phyloP scores from a whole-genome alignment of 2,113 vertebrate species.

The Noturus placidus region DNA sequence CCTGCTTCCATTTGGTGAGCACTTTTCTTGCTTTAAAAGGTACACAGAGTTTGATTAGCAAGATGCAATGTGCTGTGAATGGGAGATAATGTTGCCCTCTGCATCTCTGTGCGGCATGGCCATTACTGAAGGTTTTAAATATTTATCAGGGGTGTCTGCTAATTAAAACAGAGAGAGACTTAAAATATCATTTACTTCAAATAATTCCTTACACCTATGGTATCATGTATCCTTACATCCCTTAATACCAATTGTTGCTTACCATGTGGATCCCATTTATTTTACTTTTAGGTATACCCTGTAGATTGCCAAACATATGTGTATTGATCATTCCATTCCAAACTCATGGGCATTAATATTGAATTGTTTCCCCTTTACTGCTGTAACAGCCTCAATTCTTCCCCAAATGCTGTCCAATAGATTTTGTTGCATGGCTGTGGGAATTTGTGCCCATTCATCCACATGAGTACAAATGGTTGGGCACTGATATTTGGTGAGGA shows the following conservation, averaged over 20 bases:
- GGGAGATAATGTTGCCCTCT: constrained; percentile 51
- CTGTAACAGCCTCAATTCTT: background rate
- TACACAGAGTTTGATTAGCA: constrained; percentile 39
- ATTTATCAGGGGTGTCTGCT: constrained; percentile 69
- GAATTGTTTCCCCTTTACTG: background rate
- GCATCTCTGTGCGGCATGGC: constrained; percentile 56
- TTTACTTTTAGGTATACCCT: too few relatives aligned
- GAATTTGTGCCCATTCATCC: background rate
- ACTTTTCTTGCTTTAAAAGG: constrained; percentile 31
- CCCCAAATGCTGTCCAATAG: background rate
- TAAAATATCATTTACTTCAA: constrained; percentile 33
- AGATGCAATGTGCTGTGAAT: constrained; percentile 43
- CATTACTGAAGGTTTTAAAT: constrained; percentile 68
- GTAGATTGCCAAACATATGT: background rate
- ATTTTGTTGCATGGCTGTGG: background rate
- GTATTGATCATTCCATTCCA: background rate
- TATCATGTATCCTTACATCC: too few relatives aligned
- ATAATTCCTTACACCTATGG: too few relatives aligned
- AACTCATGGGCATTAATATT: background rate
- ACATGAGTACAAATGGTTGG: background rate
- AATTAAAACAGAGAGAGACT: constrained; percentile 71
- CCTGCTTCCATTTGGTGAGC: constrained; percentile 19
- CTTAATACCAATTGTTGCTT: background rate
- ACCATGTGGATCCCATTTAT: background rate
- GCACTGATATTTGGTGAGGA: too few relatives aligned